Percentiles rank a stretch among this genome's conserved stretches.
Evolutionary conservation across 2,113 vertebrate genomes (phyloP).

Genomic region (Mellivora capensis): DNA sequence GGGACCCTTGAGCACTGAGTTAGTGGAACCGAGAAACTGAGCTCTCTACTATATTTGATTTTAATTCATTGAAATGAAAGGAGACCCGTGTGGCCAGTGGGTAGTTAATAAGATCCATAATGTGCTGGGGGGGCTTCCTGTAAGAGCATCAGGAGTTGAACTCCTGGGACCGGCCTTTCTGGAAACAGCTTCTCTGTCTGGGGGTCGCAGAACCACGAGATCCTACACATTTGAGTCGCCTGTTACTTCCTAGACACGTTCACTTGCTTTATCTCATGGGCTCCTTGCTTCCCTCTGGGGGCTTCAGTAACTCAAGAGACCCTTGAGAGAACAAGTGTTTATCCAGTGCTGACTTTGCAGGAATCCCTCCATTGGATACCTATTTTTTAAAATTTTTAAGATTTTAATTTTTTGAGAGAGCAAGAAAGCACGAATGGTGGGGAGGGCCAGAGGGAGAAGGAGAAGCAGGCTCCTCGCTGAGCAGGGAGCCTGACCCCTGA

Average conservation of each 20-base stretch:
- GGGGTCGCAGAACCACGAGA: accelerated
- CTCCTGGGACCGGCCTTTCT: neutral
- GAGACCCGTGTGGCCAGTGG: neutral
- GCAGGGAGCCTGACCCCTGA: neutral
- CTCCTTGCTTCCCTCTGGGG: neutral
- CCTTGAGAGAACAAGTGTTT: no score
- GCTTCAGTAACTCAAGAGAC: neutral
- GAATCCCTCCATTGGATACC: neutral
- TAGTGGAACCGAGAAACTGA: neutral
- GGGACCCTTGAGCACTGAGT: neutral
- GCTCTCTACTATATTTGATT: neutral
- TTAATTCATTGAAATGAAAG: neutral
- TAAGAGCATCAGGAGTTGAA: neutral
- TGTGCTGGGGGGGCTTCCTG: neutral
- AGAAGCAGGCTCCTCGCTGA: neutral
- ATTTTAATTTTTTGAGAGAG: neutral
- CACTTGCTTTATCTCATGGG: accelerated
- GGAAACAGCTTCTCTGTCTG: neutral
- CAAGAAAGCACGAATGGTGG: neutral
- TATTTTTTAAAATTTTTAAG: neutral
- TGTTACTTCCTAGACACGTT: neutral
- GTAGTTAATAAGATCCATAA: neutral
- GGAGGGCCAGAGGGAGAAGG: neutral
- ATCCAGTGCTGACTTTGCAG: neutral
- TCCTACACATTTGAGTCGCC: no score